Conservation (phyloP, 2,888 invertebrate genomes). For the Dynastes maya region DNA sequence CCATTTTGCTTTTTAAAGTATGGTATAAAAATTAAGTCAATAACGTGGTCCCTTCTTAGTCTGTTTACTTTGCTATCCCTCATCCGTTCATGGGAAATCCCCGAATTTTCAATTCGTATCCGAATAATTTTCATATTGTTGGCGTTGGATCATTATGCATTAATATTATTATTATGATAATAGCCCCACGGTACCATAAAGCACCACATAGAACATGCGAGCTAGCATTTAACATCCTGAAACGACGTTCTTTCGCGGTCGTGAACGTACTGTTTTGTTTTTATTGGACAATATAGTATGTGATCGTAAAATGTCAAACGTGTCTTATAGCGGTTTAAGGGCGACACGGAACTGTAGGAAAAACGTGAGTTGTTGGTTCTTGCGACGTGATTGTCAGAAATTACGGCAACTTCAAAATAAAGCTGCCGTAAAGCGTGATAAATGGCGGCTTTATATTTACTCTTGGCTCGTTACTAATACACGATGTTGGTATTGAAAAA, state of each 20-base stretch:
- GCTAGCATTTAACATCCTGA: slow-evolving; percentile 24
- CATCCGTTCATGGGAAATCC: slow-evolving; percentile 16
- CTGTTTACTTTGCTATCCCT: neutral
- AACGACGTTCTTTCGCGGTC: slow-evolving; percentile 38
- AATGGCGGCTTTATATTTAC: slow-evolving; percentile 1
- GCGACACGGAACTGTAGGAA: neutral
- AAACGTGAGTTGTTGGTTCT: slow-evolving; percentile 13
- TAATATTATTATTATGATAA: slow-evolving; percentile 33
- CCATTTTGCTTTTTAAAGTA: no score
- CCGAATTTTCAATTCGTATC: slow-evolving; percentile 6
- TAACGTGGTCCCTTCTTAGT: neutral
- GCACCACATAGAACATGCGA: slow-evolving; percentile 29
- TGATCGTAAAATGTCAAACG: slow-evolving; percentile 44
- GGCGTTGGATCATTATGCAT: slow-evolving; percentile 10
- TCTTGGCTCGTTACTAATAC: no score
- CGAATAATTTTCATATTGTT: slow-evolving; percentile 24
- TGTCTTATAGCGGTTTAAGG: slow-evolving; percentile 36
- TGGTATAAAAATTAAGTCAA: neutral
- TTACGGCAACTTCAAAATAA: slow-evolving; percentile 18
- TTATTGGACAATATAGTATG: slow-evolving; percentile 43
- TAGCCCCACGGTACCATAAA: neutral
- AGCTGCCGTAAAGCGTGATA: slow-evolving; percentile 8
- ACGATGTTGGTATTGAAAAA: no score
- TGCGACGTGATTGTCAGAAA: slow-evolving; percentile 13
- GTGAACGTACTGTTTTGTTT: slow-evolving; percentile 40